Evolutionary conservation across 1,140 invertebrate genomes (phyloP).

Genomic region (Contarinia nasturtii): DNA sequence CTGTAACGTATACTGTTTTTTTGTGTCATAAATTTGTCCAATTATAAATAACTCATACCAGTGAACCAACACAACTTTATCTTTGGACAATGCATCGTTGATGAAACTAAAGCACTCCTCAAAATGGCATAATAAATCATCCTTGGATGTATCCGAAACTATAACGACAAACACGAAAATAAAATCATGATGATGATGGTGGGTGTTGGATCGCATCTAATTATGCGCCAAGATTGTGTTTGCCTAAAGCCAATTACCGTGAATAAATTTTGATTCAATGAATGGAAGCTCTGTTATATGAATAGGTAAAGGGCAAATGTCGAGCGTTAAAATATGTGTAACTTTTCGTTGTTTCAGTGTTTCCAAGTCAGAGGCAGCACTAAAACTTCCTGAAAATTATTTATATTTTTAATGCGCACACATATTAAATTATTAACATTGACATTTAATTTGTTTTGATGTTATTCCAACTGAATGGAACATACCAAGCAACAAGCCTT

Average conservation of each 20-base stretch:
- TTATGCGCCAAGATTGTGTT: too few species aligned
- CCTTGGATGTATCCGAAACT: slow-evolving; percentile 62
- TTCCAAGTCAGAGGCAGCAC: slow-evolving; percentile 51
- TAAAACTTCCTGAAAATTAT: slow-evolving; percentile 40
- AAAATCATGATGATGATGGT: too few species aligned
- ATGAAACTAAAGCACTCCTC: slow-evolving; percentile 57
- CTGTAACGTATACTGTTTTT: slow-evolving; percentile 2
- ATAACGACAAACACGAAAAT: slow-evolving; percentile 9
- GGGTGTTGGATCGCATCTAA: too few species aligned
- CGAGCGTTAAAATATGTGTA: slow-evolving; percentile 59
- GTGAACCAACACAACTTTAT: slow-evolving; percentile 52
- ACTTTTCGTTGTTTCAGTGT: slow-evolving; percentile 44
- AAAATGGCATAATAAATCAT: slow-evolving; percentile 60
- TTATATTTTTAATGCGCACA: not conserved
- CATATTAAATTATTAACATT: not conserved
- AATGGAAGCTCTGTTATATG: slow-evolving; percentile 43
- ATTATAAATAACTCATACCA: slow-evolving; percentile 31
- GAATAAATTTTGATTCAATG: slow-evolving; percentile 52
- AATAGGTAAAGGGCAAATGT: slow-evolving; percentile 59
- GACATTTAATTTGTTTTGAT: too few species aligned
- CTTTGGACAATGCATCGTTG: slow-evolving; percentile 28
- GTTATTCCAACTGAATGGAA: not conserved
- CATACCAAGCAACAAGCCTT: slow-evolving; percentile 45
- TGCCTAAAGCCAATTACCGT: slow-evolving; percentile 35
- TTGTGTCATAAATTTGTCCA: slow-evolving; percentile 1